These are phyloP conservation scores for Drosophila navojoa DNA, from an alignment of 1,140 invertebrate genomes.

Conservation along the genomic window DNA sequence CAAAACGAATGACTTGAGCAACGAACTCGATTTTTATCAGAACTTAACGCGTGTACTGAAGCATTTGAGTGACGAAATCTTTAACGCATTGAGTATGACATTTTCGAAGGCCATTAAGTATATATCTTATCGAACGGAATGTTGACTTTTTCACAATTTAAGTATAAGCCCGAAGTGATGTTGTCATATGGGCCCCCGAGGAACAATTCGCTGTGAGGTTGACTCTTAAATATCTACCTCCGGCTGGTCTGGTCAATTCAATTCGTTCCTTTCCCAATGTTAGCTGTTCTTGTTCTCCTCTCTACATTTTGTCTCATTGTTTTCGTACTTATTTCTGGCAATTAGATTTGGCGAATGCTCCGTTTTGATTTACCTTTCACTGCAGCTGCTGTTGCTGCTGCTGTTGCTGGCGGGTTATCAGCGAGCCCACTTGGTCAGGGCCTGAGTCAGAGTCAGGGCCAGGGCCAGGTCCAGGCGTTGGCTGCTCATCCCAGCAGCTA, in stretches of 20 bases:
- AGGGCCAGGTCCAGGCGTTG: conserved; percentile 15
- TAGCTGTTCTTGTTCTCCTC: background rate
- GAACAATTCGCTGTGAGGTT: background rate
- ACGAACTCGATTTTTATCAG: conserved; percentile 35
- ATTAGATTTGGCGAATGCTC: background rate
- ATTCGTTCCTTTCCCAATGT: background rate
- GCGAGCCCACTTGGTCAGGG: conserved; percentile 17
- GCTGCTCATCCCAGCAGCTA: conserved; percentile 38
- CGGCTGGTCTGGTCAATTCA: background rate
- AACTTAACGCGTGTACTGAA: background rate
- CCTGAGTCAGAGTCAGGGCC: background rate
- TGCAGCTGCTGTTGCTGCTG: conserved; percentile 32
- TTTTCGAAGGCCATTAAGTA: background rate
- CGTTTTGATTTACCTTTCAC: conserved; percentile 52
- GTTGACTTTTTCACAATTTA: background rate
- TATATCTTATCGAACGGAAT: background rate
- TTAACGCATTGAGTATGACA: conserved; percentile 2
- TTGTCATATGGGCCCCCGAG: background rate
- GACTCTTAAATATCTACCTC: background rate
- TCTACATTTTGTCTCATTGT: conserved; percentile 4
- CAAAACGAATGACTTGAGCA: conserved; percentile 48
- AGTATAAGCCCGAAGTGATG: background rate
- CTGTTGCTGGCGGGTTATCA: conserved; percentile 10
- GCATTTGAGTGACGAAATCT: conserved; percentile 9
- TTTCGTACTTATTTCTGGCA: conserved; percentile 5